A percentile compares a stretch with the other conserved stretches of the same genome.
Evolutionary conservation across 2,888 invertebrate species (phyloP).

Genomic region (Hypolimnas misippus): DNA sequence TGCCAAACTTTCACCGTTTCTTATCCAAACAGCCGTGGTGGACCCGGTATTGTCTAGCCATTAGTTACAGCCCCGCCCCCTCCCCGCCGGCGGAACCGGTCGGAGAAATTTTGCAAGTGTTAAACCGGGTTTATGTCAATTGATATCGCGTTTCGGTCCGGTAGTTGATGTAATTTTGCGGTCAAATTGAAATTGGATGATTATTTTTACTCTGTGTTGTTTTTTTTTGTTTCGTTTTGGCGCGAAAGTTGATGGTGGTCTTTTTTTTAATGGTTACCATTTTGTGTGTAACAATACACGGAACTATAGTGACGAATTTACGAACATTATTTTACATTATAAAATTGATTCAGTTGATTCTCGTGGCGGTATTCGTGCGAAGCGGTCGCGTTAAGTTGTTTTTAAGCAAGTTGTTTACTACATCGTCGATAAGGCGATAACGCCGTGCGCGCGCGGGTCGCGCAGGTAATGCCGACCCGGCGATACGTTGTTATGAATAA

Average conservation of each 20-base stretch:
- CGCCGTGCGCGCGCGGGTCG: no score
- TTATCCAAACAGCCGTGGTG: constrained; percentile 5
- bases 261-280: not conserved
- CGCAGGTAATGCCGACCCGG: no score
- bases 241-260: not conserved
- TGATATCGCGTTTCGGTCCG: not conserved
- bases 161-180: not conserved
- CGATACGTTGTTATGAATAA: no score
- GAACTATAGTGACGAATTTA: not conserved
- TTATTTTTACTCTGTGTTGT: not conserved
- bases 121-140: constrained; percentile 7
- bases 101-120: constrained; percentile 11
- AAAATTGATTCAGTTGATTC: no score
- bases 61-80: constrained; percentile 1
- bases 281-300: not conserved
- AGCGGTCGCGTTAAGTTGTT: no score
- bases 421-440: no score
- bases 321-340: no score
- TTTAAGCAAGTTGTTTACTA: no score
- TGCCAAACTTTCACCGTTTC: constrained; percentile 7
- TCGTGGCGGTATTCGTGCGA: no score
- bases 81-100: constrained; percentile 4
- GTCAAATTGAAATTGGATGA: not conserved
- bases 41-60: constrained; percentile 8
- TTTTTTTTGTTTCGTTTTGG: not conserved